Evolutionary conservation across 2,888 invertebrate species (phyloP), one percentile per base, ranked within the genome.

Genomic region (Villa cingulata): DNA sequence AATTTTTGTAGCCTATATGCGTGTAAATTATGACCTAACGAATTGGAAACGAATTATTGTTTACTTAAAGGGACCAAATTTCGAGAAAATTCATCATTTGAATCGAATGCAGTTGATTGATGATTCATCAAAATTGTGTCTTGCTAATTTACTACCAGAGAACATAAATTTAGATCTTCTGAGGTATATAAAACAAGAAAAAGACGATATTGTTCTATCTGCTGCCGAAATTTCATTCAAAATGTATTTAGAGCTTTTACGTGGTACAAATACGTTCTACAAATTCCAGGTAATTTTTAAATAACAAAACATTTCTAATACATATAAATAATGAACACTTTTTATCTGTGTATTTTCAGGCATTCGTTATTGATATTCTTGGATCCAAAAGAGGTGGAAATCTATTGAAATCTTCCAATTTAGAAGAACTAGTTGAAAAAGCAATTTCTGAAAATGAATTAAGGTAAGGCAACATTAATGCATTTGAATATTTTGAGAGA

Each of bases 21-120:
- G 49, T 9, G 41, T 49, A 12, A 50, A 50, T 40, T 50, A 50
- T n/a, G 44, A 50, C 29, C 17, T 34, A 12, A 46, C 40, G 5
- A 50, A 50, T 29, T 50, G 50, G 50, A 41, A 34, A 10, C 32
- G 19, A 15, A 41, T 50, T 9, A 50, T 47, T 20, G 17, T 5
- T 10, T 50, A 43, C 14, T 18, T 50, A 4, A 47, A 50, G 19
- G 46, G 47, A 41, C 41, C 43, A 9, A 40, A 50, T 34, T 48
- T 27, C 23, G 37, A 49, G 4, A 38, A 43, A 19, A 52, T 54
- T 41, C 49, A 52, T 38, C 29, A 46, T n/a, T 17, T 80, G 2
- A 85, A 83, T 63, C 71, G 86, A 46, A 85, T 82, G 0, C 83
- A 86, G 51, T 57, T 79, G 15, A 64, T 87, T 1, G 82, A 84